phyloP scores from a whole-genome alignment of 37 sponge, comb jelly and placozoan genomes.

The Mnemiopsis leidyi region DNA sequence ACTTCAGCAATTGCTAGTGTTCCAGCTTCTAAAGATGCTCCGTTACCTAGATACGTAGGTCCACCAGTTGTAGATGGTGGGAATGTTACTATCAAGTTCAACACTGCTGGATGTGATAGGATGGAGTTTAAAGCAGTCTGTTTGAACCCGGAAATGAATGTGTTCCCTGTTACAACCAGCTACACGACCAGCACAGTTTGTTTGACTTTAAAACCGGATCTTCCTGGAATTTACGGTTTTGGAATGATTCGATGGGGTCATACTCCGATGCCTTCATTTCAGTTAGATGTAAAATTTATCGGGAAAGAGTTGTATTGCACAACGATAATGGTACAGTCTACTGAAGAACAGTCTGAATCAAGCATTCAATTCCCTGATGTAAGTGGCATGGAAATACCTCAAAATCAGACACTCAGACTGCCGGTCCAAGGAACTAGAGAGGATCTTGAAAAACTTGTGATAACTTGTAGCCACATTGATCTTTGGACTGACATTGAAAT shows the following conservation, averaged over 20 bases:
- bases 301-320: too few relatives aligned
- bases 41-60: neutral
- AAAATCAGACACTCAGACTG: neutral
- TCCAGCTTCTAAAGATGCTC: neutral
- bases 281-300: too few relatives aligned
- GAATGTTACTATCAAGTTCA: neutral
- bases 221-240: too few relatives aligned
- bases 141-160: too few relatives aligned
- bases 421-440: neutral
- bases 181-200: too few relatives aligned
- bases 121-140: too few relatives aligned
- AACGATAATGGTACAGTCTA: too few relatives aligned
- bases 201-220: too few relatives aligned
- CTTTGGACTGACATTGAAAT: neutral
- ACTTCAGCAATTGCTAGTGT: neutral
- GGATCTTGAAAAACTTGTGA: neutral
- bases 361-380: slow-evolving; percentile 26
- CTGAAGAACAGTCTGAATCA: neutral
- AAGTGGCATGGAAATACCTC: neutral
- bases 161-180: too few relatives aligned
- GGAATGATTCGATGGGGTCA: too few relatives aligned
- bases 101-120: too few relatives aligned
- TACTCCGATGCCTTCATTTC: too few relatives aligned
- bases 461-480: neutral
- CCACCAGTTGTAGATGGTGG: neutral